Percentiles rank a stretch among this genome's conserved stretches.
These are phyloP conservation scores for Caenorhabditis sulstoni DNA, from an alignment of 2,888 invertebrate genomes.

Conservation along the genomic window DNA sequence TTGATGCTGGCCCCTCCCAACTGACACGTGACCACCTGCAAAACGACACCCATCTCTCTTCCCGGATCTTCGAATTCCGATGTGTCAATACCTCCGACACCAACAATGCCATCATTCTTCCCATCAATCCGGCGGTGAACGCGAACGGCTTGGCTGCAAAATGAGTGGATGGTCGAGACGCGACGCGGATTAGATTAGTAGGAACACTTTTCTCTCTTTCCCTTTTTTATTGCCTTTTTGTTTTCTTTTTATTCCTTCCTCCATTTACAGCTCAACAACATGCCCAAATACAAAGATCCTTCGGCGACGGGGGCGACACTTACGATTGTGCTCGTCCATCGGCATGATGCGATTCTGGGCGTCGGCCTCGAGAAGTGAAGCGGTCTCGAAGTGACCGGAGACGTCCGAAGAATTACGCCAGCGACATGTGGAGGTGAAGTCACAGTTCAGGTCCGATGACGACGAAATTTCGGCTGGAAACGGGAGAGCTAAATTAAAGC, in stretches of 20 bases:
- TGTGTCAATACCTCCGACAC: slow-evolving; percentile 66
- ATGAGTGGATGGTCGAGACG: too few species aligned
- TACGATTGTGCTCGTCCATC: slow-evolving; percentile 49
- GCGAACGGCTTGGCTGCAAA: slow-evolving; percentile 69
- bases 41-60: not conserved
- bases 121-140: slow-evolving; percentile 69
- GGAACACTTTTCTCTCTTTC: too few species aligned
- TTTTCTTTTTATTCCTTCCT: too few species aligned
- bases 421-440: slow-evolving; percentile 71
- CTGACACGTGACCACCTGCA: slow-evolving; percentile 73
- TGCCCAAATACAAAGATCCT: too few species aligned
- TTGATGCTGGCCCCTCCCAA: slow-evolving; percentile 72
- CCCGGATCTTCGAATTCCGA: slow-evolving; percentile 8
- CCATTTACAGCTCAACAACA: too few species aligned
- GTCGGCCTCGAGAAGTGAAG: slow-evolving; percentile 40
- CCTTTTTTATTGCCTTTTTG: too few species aligned
- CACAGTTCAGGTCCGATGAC: slow-evolving; percentile 77
- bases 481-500: slow-evolving; percentile 3
- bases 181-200: too few species aligned
- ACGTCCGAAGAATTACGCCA: slow-evolving; percentile 76
- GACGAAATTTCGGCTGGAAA: slow-evolving; percentile 65
- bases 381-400: slow-evolving; percentile 40
- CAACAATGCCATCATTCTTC: slow-evolving; percentile 68
- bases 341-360: slow-evolving; percentile 47
- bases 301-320: too few species aligned